phyloP scores from a whole-genome alignment of 1,140 invertebrate species.

The Drosophila lini region DNA sequence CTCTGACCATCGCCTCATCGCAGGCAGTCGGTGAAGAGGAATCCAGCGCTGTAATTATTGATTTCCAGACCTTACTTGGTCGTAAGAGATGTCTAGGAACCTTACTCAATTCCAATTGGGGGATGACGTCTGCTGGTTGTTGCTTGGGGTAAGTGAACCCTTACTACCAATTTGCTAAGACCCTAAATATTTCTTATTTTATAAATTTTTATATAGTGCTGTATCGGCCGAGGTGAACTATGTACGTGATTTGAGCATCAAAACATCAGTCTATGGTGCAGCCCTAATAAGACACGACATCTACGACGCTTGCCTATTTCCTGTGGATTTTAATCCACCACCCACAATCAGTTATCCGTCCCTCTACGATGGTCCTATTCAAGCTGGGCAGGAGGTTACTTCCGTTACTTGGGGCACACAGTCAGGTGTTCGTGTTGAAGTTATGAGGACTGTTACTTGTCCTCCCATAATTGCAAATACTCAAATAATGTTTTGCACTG shows the following conservation, averaged over 20 bases:
- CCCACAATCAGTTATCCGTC: background rate
- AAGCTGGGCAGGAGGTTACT: background rate
- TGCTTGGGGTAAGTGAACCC: background rate
- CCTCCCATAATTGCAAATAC: accelerated
- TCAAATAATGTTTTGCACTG: background rate
- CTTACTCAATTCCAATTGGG: background rate
- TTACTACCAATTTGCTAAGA: background rate
- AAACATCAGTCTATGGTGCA: no score
- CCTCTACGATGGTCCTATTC: background rate
- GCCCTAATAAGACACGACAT: no score
- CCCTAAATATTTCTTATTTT: background rate
- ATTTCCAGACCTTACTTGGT: no score
- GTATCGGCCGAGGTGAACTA: no score
- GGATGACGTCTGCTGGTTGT: background rate
- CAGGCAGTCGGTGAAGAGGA: no score
- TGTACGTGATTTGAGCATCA: no score
- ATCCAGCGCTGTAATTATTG: no score
- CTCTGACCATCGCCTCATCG: background rate
- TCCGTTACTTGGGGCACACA: no score
- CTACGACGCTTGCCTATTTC: background rate
- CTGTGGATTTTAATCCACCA: background rate
- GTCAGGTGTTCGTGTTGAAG: no score
- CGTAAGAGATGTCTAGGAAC: background rate
- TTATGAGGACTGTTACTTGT: background rate
- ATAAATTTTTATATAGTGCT: background rate